Evolutionary conservation across 23 tunicate species (phyloP), one percentile per base, ranked within the genome.

Genomic region (Aplidium turbinatum): DNA sequence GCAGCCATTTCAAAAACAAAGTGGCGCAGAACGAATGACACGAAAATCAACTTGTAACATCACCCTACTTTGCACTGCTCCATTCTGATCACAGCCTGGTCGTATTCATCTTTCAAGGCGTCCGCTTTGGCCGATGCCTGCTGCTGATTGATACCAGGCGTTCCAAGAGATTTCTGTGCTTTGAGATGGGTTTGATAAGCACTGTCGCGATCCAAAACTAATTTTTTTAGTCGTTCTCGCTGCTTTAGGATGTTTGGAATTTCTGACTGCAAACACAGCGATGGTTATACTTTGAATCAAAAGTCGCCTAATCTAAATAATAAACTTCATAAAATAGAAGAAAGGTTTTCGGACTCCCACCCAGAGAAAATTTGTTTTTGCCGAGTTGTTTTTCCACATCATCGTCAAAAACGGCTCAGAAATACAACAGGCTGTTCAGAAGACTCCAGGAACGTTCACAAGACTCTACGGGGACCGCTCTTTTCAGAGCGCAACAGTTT

Each of bases 1-100:
- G n/a, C n/a, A n/a, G n/a, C n/a, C n/a, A n/a, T n/a, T n/a, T n/a
- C n/a, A n/a, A n/a, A n/a, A n/a, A n/a, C n/a, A n/a, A n/a, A n/a
- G n/a, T n/a, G n/a, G n/a, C n/a, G n/a, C n/a, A n/a, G n/a, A n/a
- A n/a, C n/a, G n/a, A n/a, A n/a, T n/a, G n/a, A n/a, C n/a, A n/a
- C n/a, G n/a, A n/a, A n/a, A n/a, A n/a, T n/a, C n/a, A n/a, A n/a
- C n/a, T n/a, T n/a, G n/a, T n/a, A n/a, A n/a, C n/a, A 16, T 5
- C 23, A 60, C 4, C 30, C 9, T 57, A 89, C 96, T 81, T 89
- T 89, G 85, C 90, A 68, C 35, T 78, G 96, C 63, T 89, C 96
- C 96, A 89, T 89, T 13, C 96, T 61, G 19, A 38, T 35, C 1
- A 65, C 48, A 1, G 96, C 96, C 40, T 78, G 77, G 26, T 89